These are phyloP conservation scores for Cryptomyrus ogoouensis DNA, from an alignment of 2,113 vertebrate species.

Conservation along the genomic window DNA sequence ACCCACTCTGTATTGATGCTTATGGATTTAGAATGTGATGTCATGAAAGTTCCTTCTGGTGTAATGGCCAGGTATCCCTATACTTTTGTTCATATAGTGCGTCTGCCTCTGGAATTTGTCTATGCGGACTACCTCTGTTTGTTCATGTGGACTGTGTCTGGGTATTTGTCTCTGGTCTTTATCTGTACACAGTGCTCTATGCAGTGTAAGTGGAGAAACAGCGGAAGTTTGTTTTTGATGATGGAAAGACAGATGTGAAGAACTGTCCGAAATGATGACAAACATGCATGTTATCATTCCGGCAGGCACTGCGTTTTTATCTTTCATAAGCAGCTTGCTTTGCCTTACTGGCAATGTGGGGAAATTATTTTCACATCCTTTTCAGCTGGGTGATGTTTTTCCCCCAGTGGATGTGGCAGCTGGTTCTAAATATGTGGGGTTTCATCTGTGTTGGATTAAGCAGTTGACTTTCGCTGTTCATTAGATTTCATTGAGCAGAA, in stretches of 20 bases:
- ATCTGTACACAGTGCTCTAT: neutral
- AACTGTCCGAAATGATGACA: neutral
- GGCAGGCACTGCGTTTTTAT: neutral
- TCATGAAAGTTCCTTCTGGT: neutral
- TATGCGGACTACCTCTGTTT: neutral
- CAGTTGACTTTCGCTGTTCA: neutral
- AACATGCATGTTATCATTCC: neutral
- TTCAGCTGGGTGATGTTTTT: neutral
- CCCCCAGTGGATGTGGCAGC: neutral
- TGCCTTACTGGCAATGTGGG: neutral
- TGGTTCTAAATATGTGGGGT: neutral
- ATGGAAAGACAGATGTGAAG: neutral
- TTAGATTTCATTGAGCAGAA: neutral
- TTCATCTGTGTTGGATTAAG: neutral
- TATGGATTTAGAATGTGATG: neutral
- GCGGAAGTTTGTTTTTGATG: neutral
- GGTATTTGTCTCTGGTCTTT: neutral
- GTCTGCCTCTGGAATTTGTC: neutral
- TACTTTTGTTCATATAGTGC: neutral
- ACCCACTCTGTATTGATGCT: neutral
- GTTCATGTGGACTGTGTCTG: neutral
- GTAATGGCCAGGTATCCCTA: neutral
- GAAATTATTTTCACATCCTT: neutral
- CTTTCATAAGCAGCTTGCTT: neutral
- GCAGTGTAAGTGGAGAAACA: neutral